Evolutionary conservation across 2,888 invertebrate genomes (phyloP), one percentile per base, ranked within the genome.

Genomic region (Penaeus monodon): DNA sequence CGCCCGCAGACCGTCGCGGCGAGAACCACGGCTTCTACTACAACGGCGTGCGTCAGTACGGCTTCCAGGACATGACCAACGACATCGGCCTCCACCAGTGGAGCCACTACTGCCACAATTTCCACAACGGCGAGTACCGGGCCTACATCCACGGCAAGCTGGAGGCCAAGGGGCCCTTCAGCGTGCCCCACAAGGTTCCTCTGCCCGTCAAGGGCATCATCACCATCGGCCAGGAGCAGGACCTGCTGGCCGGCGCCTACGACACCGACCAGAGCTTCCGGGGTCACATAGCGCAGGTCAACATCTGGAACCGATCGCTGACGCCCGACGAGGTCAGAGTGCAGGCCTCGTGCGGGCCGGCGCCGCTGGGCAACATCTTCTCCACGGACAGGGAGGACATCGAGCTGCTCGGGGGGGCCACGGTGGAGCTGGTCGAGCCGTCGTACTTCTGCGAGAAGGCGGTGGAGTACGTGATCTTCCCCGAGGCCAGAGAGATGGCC

Each of bases 1-100:
- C 27, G 44, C 38, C 12, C 17, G 38, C 65, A 87, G 86, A 87
- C 63, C 79, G 86, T 22, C 86, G 86, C n/a, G 86, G 86, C 33
- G 82, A 83, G 74, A 80, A 87, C 49, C 86, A 83, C 49, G 86
- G 86, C 22, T 88, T 88, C 76, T 88, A 84, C 84, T 88, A 88
- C 84, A 88, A 88, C 44, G 84, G 84, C 4, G 84, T 84, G 20
- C 76, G 84, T 20, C 88, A 88, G 81, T 84, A 81, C 38, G 84
- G 73, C 73, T 73, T 6, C 38, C 73, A 17, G n/a, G 38, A 73
- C 73, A 29, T 73, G 73, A 73, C 38, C 38, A 73, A 38, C 29
- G 20, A 22, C 38, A 73, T 73, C 38, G 29, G 29, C 49, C 77
- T 77, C 6, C 77, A 77, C 49, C 24, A 44, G 77, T 77, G 77